phyloP scores from a whole-genome alignment of 2,888 invertebrate species.

The Cerastis leucographa region DNA sequence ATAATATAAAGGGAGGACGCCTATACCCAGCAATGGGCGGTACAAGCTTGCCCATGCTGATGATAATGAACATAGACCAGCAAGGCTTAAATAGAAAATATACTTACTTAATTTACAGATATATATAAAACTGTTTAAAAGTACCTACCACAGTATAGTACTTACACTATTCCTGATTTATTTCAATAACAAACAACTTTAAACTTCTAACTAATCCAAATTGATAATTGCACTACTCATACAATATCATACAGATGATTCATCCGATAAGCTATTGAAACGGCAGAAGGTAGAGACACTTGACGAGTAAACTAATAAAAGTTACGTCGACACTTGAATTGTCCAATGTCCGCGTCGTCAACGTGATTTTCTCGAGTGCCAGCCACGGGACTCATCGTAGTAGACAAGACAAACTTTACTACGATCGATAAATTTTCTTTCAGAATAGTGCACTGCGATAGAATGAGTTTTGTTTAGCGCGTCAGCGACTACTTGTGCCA shows the following conservation, averaged over 20 bases:
- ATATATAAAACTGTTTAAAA: neutral
- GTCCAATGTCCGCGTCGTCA: constrained; percentile 1
- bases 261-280: constrained; percentile 40
- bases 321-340: neutral
- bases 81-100: neutral
- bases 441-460: neutral
- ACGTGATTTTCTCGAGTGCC: neutral
- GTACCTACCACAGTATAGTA: too few species aligned
- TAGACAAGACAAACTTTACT: neutral
- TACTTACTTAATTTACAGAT: too few species aligned
- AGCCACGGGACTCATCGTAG: too few species aligned
- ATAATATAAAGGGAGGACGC: neutral
- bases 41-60: neutral
- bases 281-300: neutral
- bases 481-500: neutral
- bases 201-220: constrained; percentile 24
- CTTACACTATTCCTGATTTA: constrained; percentile 4
- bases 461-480: neutral
- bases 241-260: constrained; percentile 41
- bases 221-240: constrained; percentile 43
- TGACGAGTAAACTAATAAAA: constrained; percentile 25
- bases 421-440: constrained; percentile 10
- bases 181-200: constrained; percentile 25
- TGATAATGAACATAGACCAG: neutral
- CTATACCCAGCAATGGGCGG: neutral